Percentiles rank a stretch among this genome's conserved stretches.
These are phyloP conservation scores for Sitodiplosis mosellana DNA, from an alignment of 1,140 invertebrate genomes.

Conservation along the genomic window DNA sequence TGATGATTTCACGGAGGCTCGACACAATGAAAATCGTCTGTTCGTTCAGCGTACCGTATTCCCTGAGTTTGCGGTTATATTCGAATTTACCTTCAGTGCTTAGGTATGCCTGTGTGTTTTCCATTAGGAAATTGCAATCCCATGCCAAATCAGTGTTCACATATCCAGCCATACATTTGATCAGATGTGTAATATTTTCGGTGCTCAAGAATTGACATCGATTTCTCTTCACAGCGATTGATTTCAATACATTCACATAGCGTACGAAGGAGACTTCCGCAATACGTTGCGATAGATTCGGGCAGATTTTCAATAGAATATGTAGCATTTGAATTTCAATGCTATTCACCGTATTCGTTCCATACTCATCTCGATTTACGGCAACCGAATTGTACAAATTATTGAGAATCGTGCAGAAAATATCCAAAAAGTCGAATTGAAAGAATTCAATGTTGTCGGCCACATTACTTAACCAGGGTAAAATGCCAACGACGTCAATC, in stretches of 20 bases:
- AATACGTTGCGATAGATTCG: conserved; percentile 15
- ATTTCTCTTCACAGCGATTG: no score
- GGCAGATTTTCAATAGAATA: conserved; percentile 13
- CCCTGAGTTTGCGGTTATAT: no score
- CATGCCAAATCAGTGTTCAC: no score
- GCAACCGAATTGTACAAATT: conserved; percentile 20
- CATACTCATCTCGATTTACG: conserved; percentile 8
- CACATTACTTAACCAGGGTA: conserved; percentile 35
- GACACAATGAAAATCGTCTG: no score
- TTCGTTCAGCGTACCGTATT: no score
- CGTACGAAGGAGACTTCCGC: conserved; percentile 11
- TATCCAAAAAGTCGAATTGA: conserved; percentile 23
- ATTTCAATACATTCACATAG: conserved; percentile 15
- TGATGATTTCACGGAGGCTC: no score
- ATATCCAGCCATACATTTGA: no score
- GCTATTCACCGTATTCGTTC: conserved; percentile 11
- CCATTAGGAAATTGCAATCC: no score
- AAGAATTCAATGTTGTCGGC: conserved; percentile 17
- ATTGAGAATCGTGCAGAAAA: conserved; percentile 19
- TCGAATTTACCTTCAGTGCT: no score
- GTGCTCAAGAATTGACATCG: no score
- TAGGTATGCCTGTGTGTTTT: no score
- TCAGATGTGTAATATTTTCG: no score
- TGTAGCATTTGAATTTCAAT: conserved; percentile 12
- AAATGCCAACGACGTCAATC: conserved; percentile 36